Conservation (phyloP, 2,113 vertebrate species). For the Noturus placidus region DNA sequence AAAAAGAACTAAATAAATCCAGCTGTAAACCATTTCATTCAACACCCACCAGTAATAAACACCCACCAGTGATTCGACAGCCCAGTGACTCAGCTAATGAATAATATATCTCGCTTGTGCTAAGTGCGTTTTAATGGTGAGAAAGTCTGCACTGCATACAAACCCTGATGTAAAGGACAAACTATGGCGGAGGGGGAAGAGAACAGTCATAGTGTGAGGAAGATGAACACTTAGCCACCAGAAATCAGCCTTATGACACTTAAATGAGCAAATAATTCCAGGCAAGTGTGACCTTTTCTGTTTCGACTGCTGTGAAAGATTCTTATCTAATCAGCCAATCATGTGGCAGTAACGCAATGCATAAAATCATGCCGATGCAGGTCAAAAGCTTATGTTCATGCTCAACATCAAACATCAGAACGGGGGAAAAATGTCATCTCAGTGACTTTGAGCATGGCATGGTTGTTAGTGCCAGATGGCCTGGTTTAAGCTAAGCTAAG, state of each 20-base stretch:
- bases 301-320: neutral
- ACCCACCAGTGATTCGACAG: conserved; percentile 48
- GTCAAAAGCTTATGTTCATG: neutral
- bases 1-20: conserved; percentile 52
- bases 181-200: neutral
- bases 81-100: conserved; percentile 61
- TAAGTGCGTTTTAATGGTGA: conserved; percentile 57
- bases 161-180: neutral
- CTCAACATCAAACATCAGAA: neutral
- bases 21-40: conserved; percentile 69
- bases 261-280: neutral
- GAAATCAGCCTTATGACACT: neutral
- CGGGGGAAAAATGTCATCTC: neutral
- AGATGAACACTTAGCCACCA: neutral
- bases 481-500: neutral
- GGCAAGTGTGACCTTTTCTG: neutral
- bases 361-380: neutral
- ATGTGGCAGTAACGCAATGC: neutral
- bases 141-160: conserved; percentile 51
- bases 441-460: neutral
- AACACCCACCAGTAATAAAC: conserved; percentile 65
- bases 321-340: neutral
- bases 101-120: conserved; percentile 23
- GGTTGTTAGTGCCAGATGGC: neutral
- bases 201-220: neutral